Base-by-base conservation (phyloP, 2,797 vertebrate genomes). In the Triplophysa yarkandensis region DNA sequence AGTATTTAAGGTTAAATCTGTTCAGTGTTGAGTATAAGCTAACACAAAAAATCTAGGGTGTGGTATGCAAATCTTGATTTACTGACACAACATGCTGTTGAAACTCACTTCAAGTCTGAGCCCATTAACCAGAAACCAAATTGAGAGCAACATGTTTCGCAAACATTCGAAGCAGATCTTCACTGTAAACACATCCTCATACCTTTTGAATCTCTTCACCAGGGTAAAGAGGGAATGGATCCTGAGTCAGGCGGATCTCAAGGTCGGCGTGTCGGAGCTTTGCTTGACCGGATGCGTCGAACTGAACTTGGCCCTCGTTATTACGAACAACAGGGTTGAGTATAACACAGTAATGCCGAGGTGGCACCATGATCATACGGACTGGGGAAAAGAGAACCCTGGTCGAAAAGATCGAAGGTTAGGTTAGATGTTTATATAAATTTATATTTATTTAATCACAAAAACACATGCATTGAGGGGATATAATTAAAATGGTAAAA, bases 221-320 rank as follows among this genome's bases (percentile, higher is more conserved):
- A 0, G 95, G 94, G 79, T 94, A 95, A 4, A 97, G 92, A 0
- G 95, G 95, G 83, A 96, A 97, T 0, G 95, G 95, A 2, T 96
- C 95, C 88, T 92, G 94, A 57, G 92, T 84, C 73, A 96, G 91
- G 0, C 95, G 92, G 87, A 97, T 94, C 82, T 97, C 95, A 69
- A 92, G 90, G 88, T 97, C 95, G 0, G 93, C 95, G 0, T 96
- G 95, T 0, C 93, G 88, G 2, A 97, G 94, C 39, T 93, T 94
- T 16, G 92, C 94, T 80, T 97, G 95, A 1, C 95, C 95, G 0
- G 88, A 81, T 3, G 72, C 83, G 57, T 96, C 94, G 0, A 95
- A 88, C 21, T 88, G 88, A 32, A 92, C 88, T 0, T 41, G 21
- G 0, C 36, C 69, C 4, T 89, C 62, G 0, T 84, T 82, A 0